Percentiles rank a stretch among this genome's conserved stretches.
Conservation (phyloP, 2,113 vertebrate species). For the Acrocephalus kingi region DNA sequence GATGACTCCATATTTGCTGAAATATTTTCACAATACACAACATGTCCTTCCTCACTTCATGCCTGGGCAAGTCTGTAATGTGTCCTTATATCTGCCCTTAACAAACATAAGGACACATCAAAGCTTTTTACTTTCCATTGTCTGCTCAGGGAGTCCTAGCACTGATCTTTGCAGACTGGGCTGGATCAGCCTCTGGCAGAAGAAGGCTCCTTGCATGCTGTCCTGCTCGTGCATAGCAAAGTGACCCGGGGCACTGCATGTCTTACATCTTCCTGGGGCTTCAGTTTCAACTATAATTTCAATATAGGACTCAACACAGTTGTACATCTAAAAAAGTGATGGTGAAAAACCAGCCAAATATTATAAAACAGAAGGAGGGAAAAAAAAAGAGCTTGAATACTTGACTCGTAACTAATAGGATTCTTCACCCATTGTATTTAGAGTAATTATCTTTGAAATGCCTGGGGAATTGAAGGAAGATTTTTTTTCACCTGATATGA, state of each 20-base stretch:
- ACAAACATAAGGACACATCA: not conserved
- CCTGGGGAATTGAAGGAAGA: not conserved
- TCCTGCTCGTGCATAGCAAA: not conserved
- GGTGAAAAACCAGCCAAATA: not conserved
- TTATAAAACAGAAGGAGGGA: not conserved
- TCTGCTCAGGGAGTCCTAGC: not conserved
- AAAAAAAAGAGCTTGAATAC: not conserved
- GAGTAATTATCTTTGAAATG: constrained; percentile 29
- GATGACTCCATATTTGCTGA: not conserved
- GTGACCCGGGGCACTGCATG: not conserved
- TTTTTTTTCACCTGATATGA: constrained; percentile 18
- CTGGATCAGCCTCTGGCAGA: not conserved
- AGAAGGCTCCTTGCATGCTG: not conserved
- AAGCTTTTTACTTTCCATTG: not conserved
- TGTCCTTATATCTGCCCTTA: not conserved
- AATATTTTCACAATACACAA: not conserved
- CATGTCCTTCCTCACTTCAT: not conserved
- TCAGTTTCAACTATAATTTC: not conserved
- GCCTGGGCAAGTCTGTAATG: not conserved
- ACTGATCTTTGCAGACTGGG: not conserved
- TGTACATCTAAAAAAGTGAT: not conserved
- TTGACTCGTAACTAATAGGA: constrained; percentile 5
- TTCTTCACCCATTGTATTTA: constrained; percentile 11
- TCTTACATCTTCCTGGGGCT: not conserved
- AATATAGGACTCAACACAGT: not conserved